Evolutionary conservation across 1,140 invertebrate species (phyloP).

Genomic region (Drosophila funebris): DNA sequence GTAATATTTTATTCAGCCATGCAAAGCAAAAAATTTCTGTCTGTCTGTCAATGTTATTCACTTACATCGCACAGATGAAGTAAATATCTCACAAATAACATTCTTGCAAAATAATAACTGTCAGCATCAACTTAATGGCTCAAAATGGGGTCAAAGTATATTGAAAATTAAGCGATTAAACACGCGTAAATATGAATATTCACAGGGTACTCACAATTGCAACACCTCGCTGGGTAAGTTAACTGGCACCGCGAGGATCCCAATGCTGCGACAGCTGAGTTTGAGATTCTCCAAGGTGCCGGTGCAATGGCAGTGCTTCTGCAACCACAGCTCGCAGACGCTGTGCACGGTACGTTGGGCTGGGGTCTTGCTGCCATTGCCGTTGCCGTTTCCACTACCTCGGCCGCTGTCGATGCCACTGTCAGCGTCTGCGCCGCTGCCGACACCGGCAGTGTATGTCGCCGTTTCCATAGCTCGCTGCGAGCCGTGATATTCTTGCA

Average conservation of each 20-base stretch:
- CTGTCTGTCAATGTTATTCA: too few relatives aligned
- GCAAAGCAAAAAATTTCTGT: too few relatives aligned
- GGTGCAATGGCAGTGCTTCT: slow-evolving; percentile 76
- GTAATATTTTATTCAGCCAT: too few relatives aligned
- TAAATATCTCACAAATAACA: too few relatives aligned
- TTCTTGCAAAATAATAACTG: too few relatives aligned
- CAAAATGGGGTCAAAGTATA: too few relatives aligned
- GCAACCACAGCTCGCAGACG: slow-evolving; percentile 73
- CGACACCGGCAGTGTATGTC: slow-evolving; percentile 3
- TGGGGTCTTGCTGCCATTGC: slow-evolving; percentile 21
- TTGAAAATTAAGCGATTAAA: background rate
- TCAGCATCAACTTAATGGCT: too few relatives aligned
- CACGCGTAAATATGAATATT: slow-evolving; percentile 3
- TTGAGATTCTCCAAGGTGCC: slow-evolving; percentile 68
- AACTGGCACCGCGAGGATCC: slow-evolving; percentile 71
- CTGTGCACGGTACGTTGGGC: slow-evolving; percentile 53
- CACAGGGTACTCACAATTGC: slow-evolving; percentile 68
- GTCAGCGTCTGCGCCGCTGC: background rate
- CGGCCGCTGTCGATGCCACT: background rate
- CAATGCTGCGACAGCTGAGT: slow-evolving; percentile 72
- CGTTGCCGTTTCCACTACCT: background rate
- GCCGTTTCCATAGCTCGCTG: slow-evolving; percentile 13
- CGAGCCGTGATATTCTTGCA: slow-evolving; percentile 75
- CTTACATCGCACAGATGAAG: too few relatives aligned
- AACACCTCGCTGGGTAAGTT: slow-evolving; percentile 71